These are phyloP conservation scores for Acromyrmex echinatior DNA, from an alignment of 1,140 invertebrate genomes.

Conservation along the genomic window DNA sequence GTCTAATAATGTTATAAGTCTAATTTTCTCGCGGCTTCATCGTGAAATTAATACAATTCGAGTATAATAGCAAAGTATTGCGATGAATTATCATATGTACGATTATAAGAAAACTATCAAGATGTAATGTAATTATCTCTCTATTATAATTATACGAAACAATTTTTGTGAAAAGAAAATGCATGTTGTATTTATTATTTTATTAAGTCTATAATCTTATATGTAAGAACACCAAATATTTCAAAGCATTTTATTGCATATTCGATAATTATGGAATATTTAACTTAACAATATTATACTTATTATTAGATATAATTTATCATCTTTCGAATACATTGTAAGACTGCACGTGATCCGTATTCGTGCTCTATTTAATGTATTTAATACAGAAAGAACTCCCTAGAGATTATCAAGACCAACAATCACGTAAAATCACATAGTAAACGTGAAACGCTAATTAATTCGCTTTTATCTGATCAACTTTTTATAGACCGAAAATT, in stretches of 20 bases:
- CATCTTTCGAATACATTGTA: not conserved
- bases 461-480: not conserved
- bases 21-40: conserved; percentile 21
- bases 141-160: not conserved
- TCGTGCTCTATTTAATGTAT: conserved; percentile 16
- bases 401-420: not conserved
- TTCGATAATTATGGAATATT: not conserved
- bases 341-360: not conserved
- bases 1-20: conserved; percentile 5
- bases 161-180: not conserved
- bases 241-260: not conserved
- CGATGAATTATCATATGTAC: not conserved
- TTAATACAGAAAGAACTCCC: not conserved
- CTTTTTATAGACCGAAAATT: not conserved
- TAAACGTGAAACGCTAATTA: conserved; percentile 23
- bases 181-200: not conserved
- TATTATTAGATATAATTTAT: not conserved
- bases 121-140: not conserved
- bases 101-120: not conserved
- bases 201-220: conserved; percentile 10
- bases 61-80: not conserved
- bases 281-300: not conserved
- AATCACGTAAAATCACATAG: not conserved
- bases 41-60: not conserved
- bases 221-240: not conserved